Evolutionary conservation across 2,113 vertebrate species (phyloP).

Genomic region (Microcebus ravelobensis): DNA sequence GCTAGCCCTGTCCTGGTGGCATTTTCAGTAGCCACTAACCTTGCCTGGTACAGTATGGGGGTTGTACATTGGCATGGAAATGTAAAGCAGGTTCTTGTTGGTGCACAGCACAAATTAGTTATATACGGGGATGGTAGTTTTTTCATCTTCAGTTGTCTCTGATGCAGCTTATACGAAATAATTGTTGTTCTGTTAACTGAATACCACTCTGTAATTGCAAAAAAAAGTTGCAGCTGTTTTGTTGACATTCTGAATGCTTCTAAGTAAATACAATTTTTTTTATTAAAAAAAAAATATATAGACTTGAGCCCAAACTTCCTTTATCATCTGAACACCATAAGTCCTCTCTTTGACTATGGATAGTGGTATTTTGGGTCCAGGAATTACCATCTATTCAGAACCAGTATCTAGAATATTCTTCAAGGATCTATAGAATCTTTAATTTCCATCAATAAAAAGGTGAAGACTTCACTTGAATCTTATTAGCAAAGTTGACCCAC

Average conservation of each 20-base stretch:
- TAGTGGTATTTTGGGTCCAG: neutral
- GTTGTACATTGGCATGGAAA: constrained; percentile 88
- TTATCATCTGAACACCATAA: neutral
- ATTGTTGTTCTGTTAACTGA: too few relatives aligned
- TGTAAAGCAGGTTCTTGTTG: constrained; percentile 90
- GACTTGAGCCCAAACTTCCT: neutral
- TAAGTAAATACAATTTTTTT: constrained; percentile 88
- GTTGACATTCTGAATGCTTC: constrained; percentile 97
- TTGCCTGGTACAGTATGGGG: neutral
- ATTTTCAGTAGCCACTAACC: neutral
- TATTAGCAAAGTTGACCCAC: neutral
- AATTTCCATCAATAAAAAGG: neutral
- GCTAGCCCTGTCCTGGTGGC: neutral
- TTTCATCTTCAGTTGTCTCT: constrained; percentile 13
- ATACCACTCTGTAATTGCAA: too few relatives aligned
- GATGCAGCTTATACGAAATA: too few relatives aligned
- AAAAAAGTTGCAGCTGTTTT: constrained; percentile 91
- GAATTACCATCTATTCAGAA: neutral
- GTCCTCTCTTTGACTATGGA: neutral
- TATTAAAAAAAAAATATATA: neutral
- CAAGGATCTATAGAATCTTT: neutral
- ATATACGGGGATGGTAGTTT: constrained; percentile 88
- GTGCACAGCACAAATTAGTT: constrained; percentile 93
- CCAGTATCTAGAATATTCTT: neutral
- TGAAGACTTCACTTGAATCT: neutral